These are phyloP conservation scores for Euproctis similis DNA, from an alignment of 2,888 invertebrate species.

Conservation along the genomic window DNA sequence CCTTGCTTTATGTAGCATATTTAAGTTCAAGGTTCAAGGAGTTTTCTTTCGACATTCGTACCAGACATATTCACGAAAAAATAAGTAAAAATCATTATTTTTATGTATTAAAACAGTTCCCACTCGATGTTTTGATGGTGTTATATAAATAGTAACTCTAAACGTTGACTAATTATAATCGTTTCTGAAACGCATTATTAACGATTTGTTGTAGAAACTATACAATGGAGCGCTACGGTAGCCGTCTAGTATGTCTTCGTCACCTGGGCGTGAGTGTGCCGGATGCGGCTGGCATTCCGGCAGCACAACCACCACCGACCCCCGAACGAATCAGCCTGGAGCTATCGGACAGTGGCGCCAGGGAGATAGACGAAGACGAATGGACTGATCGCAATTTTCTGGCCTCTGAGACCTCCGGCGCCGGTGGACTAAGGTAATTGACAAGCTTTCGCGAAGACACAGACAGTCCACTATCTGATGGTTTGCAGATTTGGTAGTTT, in stretches of 20 bases:
- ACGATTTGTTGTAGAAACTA: constrained; percentile 39
- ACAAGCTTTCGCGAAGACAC: no score
- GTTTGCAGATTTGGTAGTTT: no score
- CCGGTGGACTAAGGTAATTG: constrained; percentile 57
- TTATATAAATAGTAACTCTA: no score
- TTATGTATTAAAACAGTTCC: no score
- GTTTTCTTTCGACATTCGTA: no score
- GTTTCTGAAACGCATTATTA: background rate
- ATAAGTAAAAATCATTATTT: no score
- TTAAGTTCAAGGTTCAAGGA: no score
- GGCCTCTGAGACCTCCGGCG: constrained; percentile 79
- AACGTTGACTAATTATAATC: no score
- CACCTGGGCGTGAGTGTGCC: constrained; percentile 46
- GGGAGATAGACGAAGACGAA: constrained; percentile 94
- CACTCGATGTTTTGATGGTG: no score
- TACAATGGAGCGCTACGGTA: constrained; percentile 57
- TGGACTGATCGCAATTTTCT: constrained; percentile 96
- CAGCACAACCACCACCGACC: constrained; percentile 28
- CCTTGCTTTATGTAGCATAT: no score
- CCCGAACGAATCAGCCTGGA: constrained; percentile 62
- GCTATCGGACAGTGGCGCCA: constrained; percentile 50
- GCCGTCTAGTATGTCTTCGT: constrained; percentile 53
- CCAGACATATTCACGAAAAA: no score
- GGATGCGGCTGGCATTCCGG: constrained; percentile 26
- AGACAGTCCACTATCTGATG: no score